Evolutionary conservation across 2,113 vertebrate genomes (phyloP), one percentile per base, ranked within the genome.

Genomic region (Microtus oregoni): DNA sequence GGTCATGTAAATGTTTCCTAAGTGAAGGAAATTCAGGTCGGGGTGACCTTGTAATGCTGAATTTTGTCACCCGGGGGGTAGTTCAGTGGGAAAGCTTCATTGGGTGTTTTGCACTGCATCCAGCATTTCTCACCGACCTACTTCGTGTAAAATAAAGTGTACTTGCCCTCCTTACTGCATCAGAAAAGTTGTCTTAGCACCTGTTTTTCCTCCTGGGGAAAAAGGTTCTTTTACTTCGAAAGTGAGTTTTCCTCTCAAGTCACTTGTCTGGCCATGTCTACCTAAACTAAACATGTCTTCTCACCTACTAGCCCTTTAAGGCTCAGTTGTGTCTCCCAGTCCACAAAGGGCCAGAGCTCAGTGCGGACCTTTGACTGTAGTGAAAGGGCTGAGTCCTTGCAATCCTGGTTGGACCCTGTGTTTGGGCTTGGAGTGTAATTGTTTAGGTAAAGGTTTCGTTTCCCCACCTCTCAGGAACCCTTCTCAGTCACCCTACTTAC

Each of bases 361-460:
- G 35, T 4, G 87, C 79, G 95, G 96, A 94, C 85, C 5, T 92
- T 85, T 94, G 93, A 97, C 89, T 92, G 97, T 81, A 91, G 52
- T 55, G 81, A 72, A 63, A 96, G 86, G 89, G 86, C 22, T 92
- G 92, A 89, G 94, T 97, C 96, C 92, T 85, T 41, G 26, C 86
- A 82, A 24, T 92, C 86, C 92, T 82, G 52, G 67, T 81, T 35
- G 95, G 95, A 94, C 90, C 91, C 72, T 67, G 61, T 95, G 94
- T 96, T 94, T 96, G 89, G 87, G 82, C 90, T 97, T 78, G 38
- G 86, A 41, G 38, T 95, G 86, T 92, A 97, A 94, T 94, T 92
- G 91, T 95, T 98, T 98, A 96, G 96, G 92, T 92, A 96, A 97
- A 97, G 94, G 86, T 95, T 98, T 97, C 97, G 95, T 97, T 97